Evolutionary conservation across 2,113 vertebrate species (phyloP).

Genomic region (Anhinga anhinga): DNA sequence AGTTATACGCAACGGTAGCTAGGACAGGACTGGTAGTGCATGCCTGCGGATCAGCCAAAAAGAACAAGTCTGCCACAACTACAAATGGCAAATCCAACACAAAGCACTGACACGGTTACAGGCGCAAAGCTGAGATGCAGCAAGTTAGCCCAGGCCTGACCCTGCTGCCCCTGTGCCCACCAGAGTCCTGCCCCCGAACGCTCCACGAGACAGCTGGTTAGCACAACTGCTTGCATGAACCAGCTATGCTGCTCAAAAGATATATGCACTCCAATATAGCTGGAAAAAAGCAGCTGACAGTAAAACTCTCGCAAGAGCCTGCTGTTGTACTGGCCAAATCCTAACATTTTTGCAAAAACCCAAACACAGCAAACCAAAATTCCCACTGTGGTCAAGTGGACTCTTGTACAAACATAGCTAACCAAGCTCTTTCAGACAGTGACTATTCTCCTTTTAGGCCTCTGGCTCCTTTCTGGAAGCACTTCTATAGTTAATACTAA

Average conservation of each 20-base stretch:
- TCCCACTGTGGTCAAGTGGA: background rate
- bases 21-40: background rate
- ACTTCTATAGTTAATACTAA: background rate
- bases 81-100: background rate
- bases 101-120: accelerated
- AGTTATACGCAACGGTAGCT: background rate
- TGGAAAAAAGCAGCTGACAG: background rate
- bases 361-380: background rate
- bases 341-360: background rate
- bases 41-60: background rate
- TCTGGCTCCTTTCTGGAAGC: background rate
- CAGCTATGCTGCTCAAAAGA: background rate
- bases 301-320: background rate
- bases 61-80: background rate
- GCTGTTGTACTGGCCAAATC: background rate
- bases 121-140: background rate
- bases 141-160: background rate
- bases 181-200: background rate
- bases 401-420: background rate
- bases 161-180: background rate
- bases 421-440: background rate
- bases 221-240: background rate
- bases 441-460: background rate
- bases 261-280: background rate
- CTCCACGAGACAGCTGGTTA: background rate